These are phyloP conservation scores for Musca vetustissima DNA, from an alignment of 1,140 invertebrate species.

Conservation along the genomic window DNA sequence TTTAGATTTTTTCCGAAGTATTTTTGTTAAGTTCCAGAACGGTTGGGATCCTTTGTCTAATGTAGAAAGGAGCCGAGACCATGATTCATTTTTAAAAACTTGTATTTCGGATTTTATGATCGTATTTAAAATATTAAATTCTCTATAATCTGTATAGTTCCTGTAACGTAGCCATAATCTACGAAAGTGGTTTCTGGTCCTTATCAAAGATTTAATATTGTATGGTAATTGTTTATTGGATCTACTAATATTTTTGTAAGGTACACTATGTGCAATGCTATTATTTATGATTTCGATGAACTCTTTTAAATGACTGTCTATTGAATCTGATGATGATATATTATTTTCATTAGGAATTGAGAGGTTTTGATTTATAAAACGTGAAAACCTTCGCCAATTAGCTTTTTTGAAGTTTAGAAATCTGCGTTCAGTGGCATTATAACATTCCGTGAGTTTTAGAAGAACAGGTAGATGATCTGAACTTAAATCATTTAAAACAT, in stretches of 20 bases:
- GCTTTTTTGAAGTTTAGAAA: background rate
- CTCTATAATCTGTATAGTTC: background rate
- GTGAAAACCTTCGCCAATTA: background rate
- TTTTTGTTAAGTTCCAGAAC: background rate
- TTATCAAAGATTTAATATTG: background rate
- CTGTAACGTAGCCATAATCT: background rate
- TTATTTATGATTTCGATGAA: background rate
- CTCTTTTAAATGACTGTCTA: background rate
- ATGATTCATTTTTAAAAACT: background rate
- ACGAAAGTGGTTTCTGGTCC: background rate
- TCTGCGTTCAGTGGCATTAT: background rate
- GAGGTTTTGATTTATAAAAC: background rate
- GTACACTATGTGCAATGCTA: background rate
- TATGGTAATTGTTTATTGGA: background rate
- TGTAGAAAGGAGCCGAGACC: background rate
- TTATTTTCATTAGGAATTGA: background rate
- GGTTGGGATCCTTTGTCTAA: background rate
- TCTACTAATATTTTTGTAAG: background rate
- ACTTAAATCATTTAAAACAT: background rate
- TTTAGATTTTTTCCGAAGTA: background rate
- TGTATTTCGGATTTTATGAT: background rate
- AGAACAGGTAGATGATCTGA: background rate
- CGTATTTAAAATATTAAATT: background rate
- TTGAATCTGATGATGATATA: background rate
- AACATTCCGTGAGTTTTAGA: background rate